Percentiles rank a stretch among this genome's conserved stretches.
Conservation (phyloP, 2,888 invertebrate species). For the Chelonus formosanus region DNA sequence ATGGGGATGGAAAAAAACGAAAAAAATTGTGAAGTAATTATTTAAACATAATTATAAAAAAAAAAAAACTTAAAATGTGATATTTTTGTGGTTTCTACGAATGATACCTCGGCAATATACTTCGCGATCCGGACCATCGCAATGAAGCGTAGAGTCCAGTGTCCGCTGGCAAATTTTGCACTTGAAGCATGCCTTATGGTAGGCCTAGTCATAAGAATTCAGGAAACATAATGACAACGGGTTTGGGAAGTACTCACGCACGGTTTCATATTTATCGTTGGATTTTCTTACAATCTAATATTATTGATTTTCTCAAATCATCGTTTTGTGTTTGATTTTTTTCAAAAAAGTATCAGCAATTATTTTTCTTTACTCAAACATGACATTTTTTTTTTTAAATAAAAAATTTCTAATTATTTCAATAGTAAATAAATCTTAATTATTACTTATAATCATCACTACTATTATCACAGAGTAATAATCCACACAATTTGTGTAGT, state of each 20-base stretch:
- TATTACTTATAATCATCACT: conserved; percentile 4
- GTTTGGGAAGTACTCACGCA: conserved; percentile 23
- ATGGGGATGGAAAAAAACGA: background rate
- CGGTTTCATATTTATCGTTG: conserved; percentile 1
- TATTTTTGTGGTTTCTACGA: conserved; percentile 33
- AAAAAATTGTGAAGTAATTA: conserved; percentile 8
- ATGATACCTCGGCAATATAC: conserved; percentile 89
- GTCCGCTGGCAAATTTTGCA: conserved; percentile 85
- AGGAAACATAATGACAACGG: conserved; percentile 50
- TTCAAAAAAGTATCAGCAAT: too few species aligned
- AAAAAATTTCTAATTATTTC: too few species aligned
- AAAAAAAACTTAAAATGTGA: conserved; percentile 45
- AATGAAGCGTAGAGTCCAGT: conserved; percentile 88
- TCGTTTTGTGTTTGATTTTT: background rate
- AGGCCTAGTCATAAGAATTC: conserved; percentile 73
- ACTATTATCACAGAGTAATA: background rate
- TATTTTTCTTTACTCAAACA: too few species aligned
- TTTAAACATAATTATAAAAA: conserved; percentile 20
- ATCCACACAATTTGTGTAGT: background rate
- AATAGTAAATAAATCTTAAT: background rate
- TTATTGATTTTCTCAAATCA: background rate
- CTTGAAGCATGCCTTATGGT: conserved; percentile 91
- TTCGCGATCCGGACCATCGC: conserved; percentile 91
- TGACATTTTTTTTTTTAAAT: too few species aligned
- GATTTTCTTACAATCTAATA: background rate